Conservation (phyloP, 2,797 vertebrate genomes). For the Tragopan temminckii region DNA sequence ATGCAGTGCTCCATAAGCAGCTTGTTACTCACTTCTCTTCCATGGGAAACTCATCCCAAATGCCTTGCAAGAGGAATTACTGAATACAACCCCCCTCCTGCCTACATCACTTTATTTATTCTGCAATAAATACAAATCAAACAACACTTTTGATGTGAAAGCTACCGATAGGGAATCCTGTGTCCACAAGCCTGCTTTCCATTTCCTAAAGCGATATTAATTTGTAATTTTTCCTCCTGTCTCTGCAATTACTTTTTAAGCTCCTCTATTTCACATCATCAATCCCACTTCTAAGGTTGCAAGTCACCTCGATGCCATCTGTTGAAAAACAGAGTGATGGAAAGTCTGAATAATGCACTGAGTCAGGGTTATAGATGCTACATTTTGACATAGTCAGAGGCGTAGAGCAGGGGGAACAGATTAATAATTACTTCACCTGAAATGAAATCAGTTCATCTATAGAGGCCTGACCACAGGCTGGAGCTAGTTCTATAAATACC, state of each 20-base stretch:
- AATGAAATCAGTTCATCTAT: conserved; percentile 60
- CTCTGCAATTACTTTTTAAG: conserved; percentile 51
- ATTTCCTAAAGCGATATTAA: conserved; percentile 41
- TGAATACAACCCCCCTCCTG: not conserved
- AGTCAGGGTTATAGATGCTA: conserved; percentile 58
- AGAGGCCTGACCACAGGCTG: conserved; percentile 84
- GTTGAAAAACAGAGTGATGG: conserved; percentile 66
- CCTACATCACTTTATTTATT: conserved; percentile 1
- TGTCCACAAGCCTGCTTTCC: conserved; percentile 1
- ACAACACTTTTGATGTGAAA: conserved; percentile 32
- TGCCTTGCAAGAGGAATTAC: conserved; percentile 15
- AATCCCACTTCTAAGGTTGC: not conserved
- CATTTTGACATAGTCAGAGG: conserved; percentile 45
- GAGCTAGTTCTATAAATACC: conserved; percentile 86
- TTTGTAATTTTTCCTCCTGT: conserved; percentile 50
- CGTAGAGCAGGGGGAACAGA: not conserved
- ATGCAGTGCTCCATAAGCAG: not conserved
- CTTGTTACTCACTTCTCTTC: not conserved
- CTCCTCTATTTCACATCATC: conserved; percentile 39
- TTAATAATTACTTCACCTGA: conserved; percentile 69
- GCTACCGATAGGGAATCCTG: not conserved
- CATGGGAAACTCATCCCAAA: not conserved
- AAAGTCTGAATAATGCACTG: conserved; percentile 67
- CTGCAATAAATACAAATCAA: conserved; percentile 63
- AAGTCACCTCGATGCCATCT: conserved; percentile 63